Evolutionary conservation across 2,797 vertebrate genomes (phyloP), one percentile per base, ranked within the genome.

Genomic region (Adrianichthys oophorus): DNA sequence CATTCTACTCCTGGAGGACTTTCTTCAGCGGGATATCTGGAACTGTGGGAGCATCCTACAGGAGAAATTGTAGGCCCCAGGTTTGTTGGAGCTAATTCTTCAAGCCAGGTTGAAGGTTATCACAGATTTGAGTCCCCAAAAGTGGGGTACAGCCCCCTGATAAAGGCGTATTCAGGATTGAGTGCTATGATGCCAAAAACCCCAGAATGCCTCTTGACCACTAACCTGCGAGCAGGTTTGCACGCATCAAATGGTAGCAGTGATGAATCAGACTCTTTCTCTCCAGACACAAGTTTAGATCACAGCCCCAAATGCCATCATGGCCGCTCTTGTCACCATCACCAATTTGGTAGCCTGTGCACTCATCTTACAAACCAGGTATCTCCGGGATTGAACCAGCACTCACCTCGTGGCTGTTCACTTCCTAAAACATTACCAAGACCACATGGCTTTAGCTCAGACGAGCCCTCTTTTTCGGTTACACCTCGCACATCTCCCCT

Each of bases 161-260:
- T 94, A 63, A 95, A 91, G 18, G 86, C 92, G 0, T 98, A 95
- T 64, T 93, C 96, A 4, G 90, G 90, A 57, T 89, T 96, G 42
- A 90, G 92, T 29, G 71, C 96, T 44, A 89, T 92, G 7, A 90
- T 92, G 41, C 91, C 92, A 0, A 92, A 90, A 41, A 95, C 93
- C 68, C 94, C 95, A 0, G 95, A 98, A 60, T 76, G 51, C 29
- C 93, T 92, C 60, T 93, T 93, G 73, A 91, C 93, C 6, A 69
- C 93, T 49, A 94, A 96, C 49, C 91, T 94, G 10, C 87, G 90
- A 65, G 84, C 93, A 7, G 91, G 90, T 65, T 95, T 92, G 0
- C 90, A 95, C 41, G 89, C 87, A 1, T 98, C 95, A 0, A 95
- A 98, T 78, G 96, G 94, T 77, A 96, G 96, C 89, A 97, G 95